phyloP scores from a whole-genome alignment of 2,113 vertebrate species.

The Brachirus orientalis region DNA sequence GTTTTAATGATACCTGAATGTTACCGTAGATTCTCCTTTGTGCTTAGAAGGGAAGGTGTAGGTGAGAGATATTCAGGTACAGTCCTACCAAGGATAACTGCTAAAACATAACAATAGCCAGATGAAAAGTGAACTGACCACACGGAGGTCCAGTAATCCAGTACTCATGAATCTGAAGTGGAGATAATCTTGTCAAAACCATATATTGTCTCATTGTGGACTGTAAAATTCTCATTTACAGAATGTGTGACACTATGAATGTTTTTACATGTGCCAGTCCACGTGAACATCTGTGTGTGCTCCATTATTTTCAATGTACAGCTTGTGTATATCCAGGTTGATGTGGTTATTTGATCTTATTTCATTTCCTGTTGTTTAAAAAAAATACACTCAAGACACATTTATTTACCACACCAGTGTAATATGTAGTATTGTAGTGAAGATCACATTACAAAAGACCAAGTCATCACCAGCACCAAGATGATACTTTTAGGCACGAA shows the following conservation, averaged over 20 bases:
- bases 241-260: background rate
- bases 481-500: too few species aligned
- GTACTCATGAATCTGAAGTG: background rate
- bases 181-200: background rate
- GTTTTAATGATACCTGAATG: too few species aligned
- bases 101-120: too few species aligned
- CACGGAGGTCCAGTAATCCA: background rate
- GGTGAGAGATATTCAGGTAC: too few species aligned
- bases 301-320: slow-evolving; percentile 14
- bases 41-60: too few species aligned
- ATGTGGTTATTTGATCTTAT: slow-evolving; percentile 6
- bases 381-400: too few species aligned
- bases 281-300: background rate
- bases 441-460: too few species aligned
- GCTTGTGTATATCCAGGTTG: background rate
- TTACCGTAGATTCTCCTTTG: too few species aligned
- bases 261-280: background rate
- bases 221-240: background rate
- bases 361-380: background rate
- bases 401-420: too few species aligned
- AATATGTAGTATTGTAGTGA: too few species aligned
- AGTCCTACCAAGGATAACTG: too few species aligned
- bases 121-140: background rate
- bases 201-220: background rate
- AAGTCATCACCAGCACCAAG: too few species aligned